Conservation (phyloP, 2,113 vertebrate species). For the Istiophorus platypterus region DNA sequence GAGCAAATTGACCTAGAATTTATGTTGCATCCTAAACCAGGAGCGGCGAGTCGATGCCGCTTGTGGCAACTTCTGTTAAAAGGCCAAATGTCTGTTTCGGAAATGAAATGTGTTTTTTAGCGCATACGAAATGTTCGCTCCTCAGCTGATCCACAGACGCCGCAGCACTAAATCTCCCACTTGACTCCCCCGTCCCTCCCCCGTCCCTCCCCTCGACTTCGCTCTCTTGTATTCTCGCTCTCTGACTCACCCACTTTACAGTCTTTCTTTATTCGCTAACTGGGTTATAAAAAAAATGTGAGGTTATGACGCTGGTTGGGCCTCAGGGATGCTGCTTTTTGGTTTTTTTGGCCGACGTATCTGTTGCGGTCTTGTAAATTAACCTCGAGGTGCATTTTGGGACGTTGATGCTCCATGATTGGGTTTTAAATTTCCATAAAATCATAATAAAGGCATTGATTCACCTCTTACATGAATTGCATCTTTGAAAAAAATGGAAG, state of each 20-base stretch:
- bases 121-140: conserved; percentile 46
- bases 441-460: background rate
- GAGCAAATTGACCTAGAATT: conserved; percentile 63
- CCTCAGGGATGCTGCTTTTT: background rate
- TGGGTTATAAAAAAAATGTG: background rate
- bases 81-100: conserved; percentile 54
- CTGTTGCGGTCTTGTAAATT: background rate
- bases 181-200: conserved; percentile 13
- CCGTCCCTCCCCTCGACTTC: conserved; percentile 17
- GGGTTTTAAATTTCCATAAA: background rate
- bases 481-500: conserved; percentile 1
- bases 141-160: conserved; percentile 59
- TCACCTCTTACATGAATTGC: background rate
- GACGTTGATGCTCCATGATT: background rate
- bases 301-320: background rate
- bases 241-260: conserved; percentile 44
- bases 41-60: conserved; percentile 25
- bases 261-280: conserved; percentile 25
- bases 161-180: conserved; percentile 58
- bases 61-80: conserved; percentile 34
- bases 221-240: conserved; percentile 28
- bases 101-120: conserved; percentile 57
- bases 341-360: background rate
- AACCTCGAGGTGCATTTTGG: background rate
- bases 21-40: conserved; percentile 42